A percentile compares a stretch with the other conserved stretches of the same genome.
Evolutionary conservation across 2,113 vertebrate genomes (phyloP).

Genomic region (Plectropomus leopardus): DNA sequence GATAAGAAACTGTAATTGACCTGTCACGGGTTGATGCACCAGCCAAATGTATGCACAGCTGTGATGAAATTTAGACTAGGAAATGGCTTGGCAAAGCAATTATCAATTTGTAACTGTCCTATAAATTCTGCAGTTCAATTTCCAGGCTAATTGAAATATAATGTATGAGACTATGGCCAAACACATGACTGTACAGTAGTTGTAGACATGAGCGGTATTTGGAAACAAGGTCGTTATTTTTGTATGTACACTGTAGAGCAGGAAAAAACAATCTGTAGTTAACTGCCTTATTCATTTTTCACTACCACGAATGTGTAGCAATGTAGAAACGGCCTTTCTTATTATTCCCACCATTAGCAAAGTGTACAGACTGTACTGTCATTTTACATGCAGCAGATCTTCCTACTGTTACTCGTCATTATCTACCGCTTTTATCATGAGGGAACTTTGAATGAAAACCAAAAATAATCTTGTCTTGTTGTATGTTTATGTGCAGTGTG

Average conservation of each 20-base stretch:
- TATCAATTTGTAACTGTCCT: conserved; percentile 33
- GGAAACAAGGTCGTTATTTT: conserved; percentile 17
- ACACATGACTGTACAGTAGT: conserved; percentile 31
- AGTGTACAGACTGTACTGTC: not conserved
- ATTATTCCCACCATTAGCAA: not conserved
- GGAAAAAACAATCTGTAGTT: conserved; percentile 19
- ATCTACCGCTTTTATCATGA: conserved; percentile 34
- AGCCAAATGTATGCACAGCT: conserved; percentile 33
- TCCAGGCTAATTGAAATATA: conserved; percentile 46
- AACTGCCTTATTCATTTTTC: conserved; percentile 29
- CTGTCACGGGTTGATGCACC: conserved; percentile 54
- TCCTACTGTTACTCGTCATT: not conserved
- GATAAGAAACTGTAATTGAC: conserved; percentile 46
- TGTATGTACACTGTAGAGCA: conserved; percentile 39
- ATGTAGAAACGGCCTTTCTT: not conserved
- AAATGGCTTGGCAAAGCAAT: conserved; percentile 38
- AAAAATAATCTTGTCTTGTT: conserved; percentile 23
- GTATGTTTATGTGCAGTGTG: conserved; percentile 14
- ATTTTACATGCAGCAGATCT: conserved; percentile 18
- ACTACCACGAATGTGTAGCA: not conserved
- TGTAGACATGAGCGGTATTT: conserved; percentile 27
- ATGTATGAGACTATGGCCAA: conserved; percentile 34
- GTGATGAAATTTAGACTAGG: conserved; percentile 59
- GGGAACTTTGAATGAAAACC: conserved; percentile 37
- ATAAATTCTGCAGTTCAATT: conserved; percentile 35